Base-by-base conservation (phyloP, 2,113 vertebrate genomes). In the Archilochus colubris region DNA sequence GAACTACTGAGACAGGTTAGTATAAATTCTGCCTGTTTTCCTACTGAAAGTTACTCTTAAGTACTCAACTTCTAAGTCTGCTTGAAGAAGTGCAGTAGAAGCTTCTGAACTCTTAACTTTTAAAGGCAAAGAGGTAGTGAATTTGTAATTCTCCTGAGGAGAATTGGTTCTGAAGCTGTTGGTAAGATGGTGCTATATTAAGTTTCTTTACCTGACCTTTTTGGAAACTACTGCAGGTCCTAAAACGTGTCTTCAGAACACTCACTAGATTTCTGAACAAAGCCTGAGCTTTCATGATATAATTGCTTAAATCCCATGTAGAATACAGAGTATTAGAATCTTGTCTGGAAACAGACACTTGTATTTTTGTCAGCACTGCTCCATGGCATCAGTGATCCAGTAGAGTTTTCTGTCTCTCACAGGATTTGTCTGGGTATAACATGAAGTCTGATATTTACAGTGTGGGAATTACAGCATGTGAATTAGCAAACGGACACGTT, bases 401-500 rank as follows among this genome's bases (percentile, higher is more conserved):
- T 24, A 43, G 4, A 61, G 22, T 74, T 72, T 43, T 89, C 53
- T 46, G 89, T 95, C 89, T 96, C 89, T 84, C 91, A 50, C 81
- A 99, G 99, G 99, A 99, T 97, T 98, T 99, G 93, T 98, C 98
- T 92, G 99, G 99, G 48, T 99, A 99, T 83, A 99, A 99, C 72
- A 98, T 99, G 72, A 99, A 99, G 96, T 99, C 99, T 8, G 99
- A 99, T 91, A 99, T 99, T 97, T 99, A 99, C 97, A 99, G 99
- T 92, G 97, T 99, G 97, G 99, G 99, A 25, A 99, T 99, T 43
- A 98, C 99, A 94, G 99, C 98, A 14, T 99, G 99, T 97, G 99
- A 99, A 97, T 97, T 99, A 96, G 99, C 99, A 95, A 99, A 98
- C 53, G 99, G 99, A 87, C 97, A 98, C 12, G 99, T 99, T 84